Evolutionary conservation across 2,113 vertebrate genomes (phyloP).

Genomic region (Myiopsitta monachus): DNA sequence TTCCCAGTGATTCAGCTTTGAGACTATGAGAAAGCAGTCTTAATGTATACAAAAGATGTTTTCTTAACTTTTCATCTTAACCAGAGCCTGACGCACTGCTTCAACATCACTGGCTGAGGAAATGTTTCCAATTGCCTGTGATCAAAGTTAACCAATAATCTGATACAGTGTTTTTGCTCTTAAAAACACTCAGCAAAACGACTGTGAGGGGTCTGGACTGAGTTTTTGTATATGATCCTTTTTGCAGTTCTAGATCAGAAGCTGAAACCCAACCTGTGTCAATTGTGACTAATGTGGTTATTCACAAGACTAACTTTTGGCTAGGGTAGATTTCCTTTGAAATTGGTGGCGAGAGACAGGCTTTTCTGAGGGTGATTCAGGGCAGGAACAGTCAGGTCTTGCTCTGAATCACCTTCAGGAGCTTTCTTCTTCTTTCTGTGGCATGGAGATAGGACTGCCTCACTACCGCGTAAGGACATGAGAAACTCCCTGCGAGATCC

Average conservation of each 20-base stretch:
- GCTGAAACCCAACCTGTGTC: conserved; percentile 16
- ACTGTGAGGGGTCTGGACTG: not conserved
- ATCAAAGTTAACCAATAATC: conserved; percentile 39
- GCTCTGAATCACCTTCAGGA: conserved; percentile 45
- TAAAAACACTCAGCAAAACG: conserved; percentile 16
- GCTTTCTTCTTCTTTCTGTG: not conserved
- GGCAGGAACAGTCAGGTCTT: conserved; percentile 13
- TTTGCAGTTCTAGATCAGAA: not conserved
- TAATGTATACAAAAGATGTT: conserved; percentile 48
- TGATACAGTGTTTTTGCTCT: conserved; percentile 4
- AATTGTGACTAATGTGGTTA: conserved; percentile 18
- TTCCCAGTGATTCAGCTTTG: conserved; percentile 57
- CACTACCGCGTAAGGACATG: not conserved
- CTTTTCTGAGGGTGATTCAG: conserved; percentile 36
- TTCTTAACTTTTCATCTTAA: conserved; percentile 64
- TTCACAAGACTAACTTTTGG: conserved; percentile 19
- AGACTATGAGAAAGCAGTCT: conserved; percentile 40
- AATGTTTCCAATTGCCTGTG: conserved; percentile 39
- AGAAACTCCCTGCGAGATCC: not conserved
- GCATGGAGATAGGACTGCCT: not conserved
- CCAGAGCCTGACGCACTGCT: conserved; percentile 33
- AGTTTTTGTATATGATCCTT: not conserved
- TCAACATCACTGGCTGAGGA: conserved; percentile 21
- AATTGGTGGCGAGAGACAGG: not conserved
- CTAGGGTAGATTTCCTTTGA: conserved; percentile 5